phyloP scores from a whole-genome alignment of 2,797 vertebrate species.

The Novumbra hubbsi region DNA sequence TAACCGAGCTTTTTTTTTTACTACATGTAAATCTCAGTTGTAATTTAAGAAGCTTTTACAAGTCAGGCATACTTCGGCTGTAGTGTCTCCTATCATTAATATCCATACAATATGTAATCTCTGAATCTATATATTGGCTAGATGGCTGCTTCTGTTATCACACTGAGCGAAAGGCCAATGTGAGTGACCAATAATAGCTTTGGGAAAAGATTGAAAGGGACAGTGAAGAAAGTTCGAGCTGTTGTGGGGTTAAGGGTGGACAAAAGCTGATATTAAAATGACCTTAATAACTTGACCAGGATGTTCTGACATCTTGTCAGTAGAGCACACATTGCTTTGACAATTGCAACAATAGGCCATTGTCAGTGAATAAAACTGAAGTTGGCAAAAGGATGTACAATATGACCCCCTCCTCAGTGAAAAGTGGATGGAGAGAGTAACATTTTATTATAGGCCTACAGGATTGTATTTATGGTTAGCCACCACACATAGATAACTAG shows the following conservation, averaged over 20 bases:
- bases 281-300: conserved; percentile 17
- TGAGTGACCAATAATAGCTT: background rate
- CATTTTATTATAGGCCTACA: background rate
- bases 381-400: conserved; percentile 42
- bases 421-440: background rate
- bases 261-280: conserved; percentile 18
- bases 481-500: background rate
- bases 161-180: background rate
- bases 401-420: conserved; percentile 37
- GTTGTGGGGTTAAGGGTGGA: background rate
- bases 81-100: background rate
- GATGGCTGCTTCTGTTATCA: background rate
- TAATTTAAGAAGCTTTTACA: background rate
- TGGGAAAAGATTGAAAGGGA: background rate
- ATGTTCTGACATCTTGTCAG: conserved; percentile 44
- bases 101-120: background rate
- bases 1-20: background rate
- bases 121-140: background rate
- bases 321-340: conserved; percentile 59
- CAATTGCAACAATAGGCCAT: conserved; percentile 61
- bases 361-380: conserved; percentile 59
- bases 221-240: background rate
- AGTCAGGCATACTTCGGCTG: background rate
- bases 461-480: background rate
- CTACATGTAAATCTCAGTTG: background rate